phyloP scores from a whole-genome alignment of 2,888 invertebrate species.

The Hydrotaea diabolus region DNA sequence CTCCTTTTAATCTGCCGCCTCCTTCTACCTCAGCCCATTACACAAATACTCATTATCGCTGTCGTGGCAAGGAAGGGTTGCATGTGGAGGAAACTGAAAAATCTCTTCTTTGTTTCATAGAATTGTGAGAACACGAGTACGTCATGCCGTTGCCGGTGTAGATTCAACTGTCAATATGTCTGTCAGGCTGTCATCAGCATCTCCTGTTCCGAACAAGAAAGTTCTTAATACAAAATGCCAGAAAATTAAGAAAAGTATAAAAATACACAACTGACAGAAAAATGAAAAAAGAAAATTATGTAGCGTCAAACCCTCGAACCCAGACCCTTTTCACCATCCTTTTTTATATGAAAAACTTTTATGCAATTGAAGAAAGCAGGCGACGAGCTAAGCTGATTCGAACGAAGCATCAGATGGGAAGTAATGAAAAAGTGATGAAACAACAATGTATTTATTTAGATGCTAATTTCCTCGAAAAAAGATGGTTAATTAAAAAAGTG shows the following conservation, averaged over 20 bases:
- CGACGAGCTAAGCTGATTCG: neutral
- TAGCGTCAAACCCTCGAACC: neutral
- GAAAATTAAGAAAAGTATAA: constrained; percentile 71
- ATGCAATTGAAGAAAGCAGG: constrained; percentile 31
- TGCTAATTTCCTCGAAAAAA: constrained; percentile 55
- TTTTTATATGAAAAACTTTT: constrained; percentile 24
- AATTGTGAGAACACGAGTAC: constrained; percentile 38
- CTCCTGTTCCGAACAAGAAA: constrained; percentile 74
- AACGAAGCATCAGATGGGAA: neutral
- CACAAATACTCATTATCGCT: constrained; percentile 15
- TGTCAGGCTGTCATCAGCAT: constrained; percentile 68
- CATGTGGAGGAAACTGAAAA: constrained; percentile 38
- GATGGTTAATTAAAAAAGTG: constrained; percentile 50
- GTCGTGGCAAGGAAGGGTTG: constrained; percentile 14
- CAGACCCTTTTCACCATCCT: constrained; percentile 7
- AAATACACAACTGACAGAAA: constrained; percentile 22
- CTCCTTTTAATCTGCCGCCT: neutral
- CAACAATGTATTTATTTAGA: constrained; percentile 58
- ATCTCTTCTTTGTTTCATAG: constrained; percentile 19
- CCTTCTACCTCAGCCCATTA: neutral
- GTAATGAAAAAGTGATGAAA: neutral
- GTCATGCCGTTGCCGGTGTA: constrained; percentile 25
- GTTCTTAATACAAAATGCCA: constrained; percentile 74
- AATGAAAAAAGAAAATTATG: neutral
- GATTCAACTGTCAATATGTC: constrained; percentile 74